These are phyloP conservation scores for Strigamia maritima DNA, from an alignment of 2,888 invertebrate species.

Conservation along the genomic window DNA sequence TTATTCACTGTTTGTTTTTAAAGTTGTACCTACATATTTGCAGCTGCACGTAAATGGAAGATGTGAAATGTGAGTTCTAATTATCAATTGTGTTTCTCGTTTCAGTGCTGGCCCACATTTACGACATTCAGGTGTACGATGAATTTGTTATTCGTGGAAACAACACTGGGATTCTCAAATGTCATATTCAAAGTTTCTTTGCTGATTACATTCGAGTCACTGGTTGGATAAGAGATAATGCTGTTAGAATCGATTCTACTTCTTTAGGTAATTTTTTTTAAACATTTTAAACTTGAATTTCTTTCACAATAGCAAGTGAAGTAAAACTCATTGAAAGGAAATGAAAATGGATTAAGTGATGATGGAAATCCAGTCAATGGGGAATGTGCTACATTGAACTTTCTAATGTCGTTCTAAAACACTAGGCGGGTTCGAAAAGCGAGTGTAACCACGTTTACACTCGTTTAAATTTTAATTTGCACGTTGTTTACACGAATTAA, in stretches of 20 bases:
- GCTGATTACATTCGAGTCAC: conserved; percentile 27
- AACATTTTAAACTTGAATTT: background rate
- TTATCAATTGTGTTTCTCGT: background rate
- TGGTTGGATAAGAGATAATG: conserved; percentile 33
- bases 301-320: background rate
- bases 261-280: conserved; percentile 16
- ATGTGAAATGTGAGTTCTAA: background rate
- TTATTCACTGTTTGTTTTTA: background rate
- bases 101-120: conserved; percentile 31
- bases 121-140: conserved; percentile 35
- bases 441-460: too few species aligned
- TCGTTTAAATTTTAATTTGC: too few species aligned
- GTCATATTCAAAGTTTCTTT: conserved; percentile 33
- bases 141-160: conserved; percentile 33
- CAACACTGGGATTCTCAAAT: conserved; percentile 36
- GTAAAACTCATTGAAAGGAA: background rate
- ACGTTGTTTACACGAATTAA: too few species aligned
- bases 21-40: background rate
- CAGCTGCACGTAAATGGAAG: background rate
- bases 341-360: background rate
- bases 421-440: too few species aligned
- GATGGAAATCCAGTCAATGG: too few species aligned
- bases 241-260: conserved; percentile 17
- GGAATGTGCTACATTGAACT: too few species aligned
- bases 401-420: too few species aligned